phyloP scores from a whole-genome alignment of 2,113 vertebrate genomes.

The Carlito syrichta region DNA sequence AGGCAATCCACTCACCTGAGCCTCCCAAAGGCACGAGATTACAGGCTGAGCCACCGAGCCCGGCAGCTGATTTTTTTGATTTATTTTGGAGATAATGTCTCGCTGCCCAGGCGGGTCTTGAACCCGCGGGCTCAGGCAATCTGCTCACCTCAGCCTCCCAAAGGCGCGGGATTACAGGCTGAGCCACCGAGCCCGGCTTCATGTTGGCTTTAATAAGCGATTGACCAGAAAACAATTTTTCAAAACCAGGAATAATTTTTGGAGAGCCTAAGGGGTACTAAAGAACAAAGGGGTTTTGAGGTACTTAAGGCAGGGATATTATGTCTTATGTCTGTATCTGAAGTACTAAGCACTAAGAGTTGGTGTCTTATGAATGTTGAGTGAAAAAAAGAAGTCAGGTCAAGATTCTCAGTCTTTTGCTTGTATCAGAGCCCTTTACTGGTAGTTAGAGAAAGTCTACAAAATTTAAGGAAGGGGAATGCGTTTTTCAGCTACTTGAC shows the following conservation, averaged over 20 bases:
- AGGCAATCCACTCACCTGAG: no score
- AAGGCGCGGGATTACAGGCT: no score
- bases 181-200: not conserved
- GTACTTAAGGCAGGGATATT: not conserved
- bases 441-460: slow-evolving; percentile 7
- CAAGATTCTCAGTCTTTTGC: slow-evolving; percentile 3
- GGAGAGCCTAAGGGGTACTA: not conserved
- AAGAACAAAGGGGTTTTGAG: not conserved
- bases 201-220: slow-evolving; percentile 11
- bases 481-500: not conserved
- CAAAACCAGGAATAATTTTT: not conserved
- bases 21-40: no score
- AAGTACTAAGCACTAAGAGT: not conserved
- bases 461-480: slow-evolving; percentile 16
- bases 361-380: slow-evolving; percentile 34
- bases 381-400: not conserved
- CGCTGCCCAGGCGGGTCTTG: not conserved
- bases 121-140: no score
- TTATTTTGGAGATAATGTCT: not conserved
- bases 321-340: not conserved
- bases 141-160: no score
- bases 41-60: no score
- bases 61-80: not conserved
- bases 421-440: not conserved
- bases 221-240: not conserved